These are phyloP conservation scores for Eledona agricola DNA, from an alignment of 2,888 invertebrate species.

Conservation along the genomic window DNA sequence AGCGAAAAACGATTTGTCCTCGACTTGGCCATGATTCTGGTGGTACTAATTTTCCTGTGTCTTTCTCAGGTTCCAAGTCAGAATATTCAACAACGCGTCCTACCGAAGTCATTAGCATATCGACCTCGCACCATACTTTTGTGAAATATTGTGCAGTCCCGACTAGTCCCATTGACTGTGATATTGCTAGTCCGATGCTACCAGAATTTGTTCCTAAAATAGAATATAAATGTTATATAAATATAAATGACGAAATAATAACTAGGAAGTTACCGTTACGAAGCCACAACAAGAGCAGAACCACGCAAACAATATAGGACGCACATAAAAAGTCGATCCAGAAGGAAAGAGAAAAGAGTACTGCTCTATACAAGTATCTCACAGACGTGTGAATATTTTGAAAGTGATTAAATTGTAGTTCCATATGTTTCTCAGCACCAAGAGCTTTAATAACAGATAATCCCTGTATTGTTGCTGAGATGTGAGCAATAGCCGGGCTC, in stretches of 20 bases:
- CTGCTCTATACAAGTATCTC: slow-evolving; percentile 2
- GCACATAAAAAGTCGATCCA: slow-evolving; percentile 8
- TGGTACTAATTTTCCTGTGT: background rate
- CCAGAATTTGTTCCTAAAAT: no score
- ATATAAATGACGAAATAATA: no score
- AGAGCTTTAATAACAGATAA: background rate
- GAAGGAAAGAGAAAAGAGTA: slow-evolving; percentile 4
- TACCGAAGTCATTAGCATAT: background rate
- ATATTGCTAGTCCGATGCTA: background rate
- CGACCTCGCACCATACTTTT: background rate
- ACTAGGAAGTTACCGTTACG: background rate
- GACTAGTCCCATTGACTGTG: background rate
- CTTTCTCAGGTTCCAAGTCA: background rate
- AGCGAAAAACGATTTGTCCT: background rate
- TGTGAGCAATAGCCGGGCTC: background rate
- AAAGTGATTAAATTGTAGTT: background rate
- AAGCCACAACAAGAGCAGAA: background rate
- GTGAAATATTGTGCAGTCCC: background rate
- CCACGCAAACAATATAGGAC: background rate
- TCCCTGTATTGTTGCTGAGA: background rate
- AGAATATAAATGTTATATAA: no score
- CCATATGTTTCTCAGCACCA: background rate
- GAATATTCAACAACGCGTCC: slow-evolving; percentile 2
- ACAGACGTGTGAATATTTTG: background rate
- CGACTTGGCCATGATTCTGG: background rate